Base-by-base conservation (phyloP, 2,797 vertebrate genomes). In the Spheniscus humboldti region DNA sequence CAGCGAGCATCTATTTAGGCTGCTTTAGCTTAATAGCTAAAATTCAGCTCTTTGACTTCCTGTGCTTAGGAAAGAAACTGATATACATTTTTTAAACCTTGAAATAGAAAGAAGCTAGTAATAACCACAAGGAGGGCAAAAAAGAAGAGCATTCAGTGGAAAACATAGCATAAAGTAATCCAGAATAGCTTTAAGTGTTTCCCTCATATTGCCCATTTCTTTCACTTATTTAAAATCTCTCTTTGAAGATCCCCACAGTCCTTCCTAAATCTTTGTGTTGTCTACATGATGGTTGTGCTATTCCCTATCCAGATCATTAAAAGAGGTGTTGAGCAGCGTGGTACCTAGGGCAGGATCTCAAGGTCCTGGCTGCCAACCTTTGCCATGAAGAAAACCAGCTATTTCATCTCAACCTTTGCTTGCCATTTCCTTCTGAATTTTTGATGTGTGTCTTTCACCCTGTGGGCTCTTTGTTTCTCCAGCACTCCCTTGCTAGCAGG, bases 1-100 rank as follows among this genome's bases (percentile, higher is more conserved):
- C 96, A 94, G 75, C 5, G 4, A 97, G 97, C 96, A 94, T 96
- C 88, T 96, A 88, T 97, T 98, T 96, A 96, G 86, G 67, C 82
- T 85, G 89, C 92, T 97, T 98, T 97, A 95, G 74, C 80, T 93
- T 88, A 93, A 96, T 53, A 94, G 91, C 94, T 97, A 73, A 95
- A 97, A 97, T 96, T 96, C 97, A 94, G 56, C 39, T 94, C 73
- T 81, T 86, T 83, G 76, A 83, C 64, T 96, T 97, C 81, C 83
- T 92, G 63, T 92, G 79, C 91, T 96, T 94, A 96, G 80, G 80
- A 96, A 85, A 92, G 73, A 96, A 94, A 96, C 55, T 94, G 72
- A 93, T 96, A 95, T 73, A 91, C 73, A 87, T 91, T 91, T 95
- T 94, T 95, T 85, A 97, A 95, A 92, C 57, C 62, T 94, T 87